Evolutionary conservation across 2,888 invertebrate species (phyloP), one percentile per base, ranked within the genome.

Genomic region (Leptinotarsa haldemani): DNA sequence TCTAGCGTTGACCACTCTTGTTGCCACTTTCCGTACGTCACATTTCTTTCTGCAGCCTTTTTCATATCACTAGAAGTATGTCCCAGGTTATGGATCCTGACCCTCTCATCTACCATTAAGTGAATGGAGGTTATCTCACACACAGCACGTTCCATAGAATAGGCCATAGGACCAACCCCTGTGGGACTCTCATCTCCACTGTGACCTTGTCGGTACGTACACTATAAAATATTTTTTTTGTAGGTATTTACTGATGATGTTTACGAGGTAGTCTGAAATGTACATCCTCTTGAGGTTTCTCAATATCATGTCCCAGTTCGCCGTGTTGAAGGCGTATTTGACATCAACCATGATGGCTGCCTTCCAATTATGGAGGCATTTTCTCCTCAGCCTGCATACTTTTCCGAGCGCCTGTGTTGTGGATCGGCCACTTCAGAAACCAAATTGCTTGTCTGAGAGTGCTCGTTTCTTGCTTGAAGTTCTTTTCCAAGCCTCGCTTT

Each of bases 131-230:
- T n/a, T n/a, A n/a, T n/a, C n/a, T n/a, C n/a, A n/a, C n/a, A n/a
- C n/a, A 76, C 16, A 71, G 47, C 3, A 74, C 25, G 20, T 79
- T 78, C 79, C 78, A 79, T 18, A 79, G 58, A 3, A 58, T 20
- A 1, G 79, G 78, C 0, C 77, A 77, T 1, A 79, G 71, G 4
- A 79, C 67, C 0, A 71, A 76, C 3, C 74, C 74, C 66, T 76
- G 76, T 15, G 70, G 74, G 12, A 76, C 72, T 13, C 78, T 77
- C 2, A 40, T 30, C 4, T 16, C 77, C 3, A 40, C 47, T 5
- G 16, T 40, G 4, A 48, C 3, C 13, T 13, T 48, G 1, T 16
- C 22, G 5, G 47, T 4, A 9, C 9, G 2, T 20, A 3, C 2
- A 65, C 15, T n/a, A 1, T 13, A 1, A 65, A 1, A 9, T 12